These are phyloP conservation scores for Calidris pygmaea DNA, from an alignment of 2,113 vertebrate genomes.

Conservation along the genomic window DNA sequence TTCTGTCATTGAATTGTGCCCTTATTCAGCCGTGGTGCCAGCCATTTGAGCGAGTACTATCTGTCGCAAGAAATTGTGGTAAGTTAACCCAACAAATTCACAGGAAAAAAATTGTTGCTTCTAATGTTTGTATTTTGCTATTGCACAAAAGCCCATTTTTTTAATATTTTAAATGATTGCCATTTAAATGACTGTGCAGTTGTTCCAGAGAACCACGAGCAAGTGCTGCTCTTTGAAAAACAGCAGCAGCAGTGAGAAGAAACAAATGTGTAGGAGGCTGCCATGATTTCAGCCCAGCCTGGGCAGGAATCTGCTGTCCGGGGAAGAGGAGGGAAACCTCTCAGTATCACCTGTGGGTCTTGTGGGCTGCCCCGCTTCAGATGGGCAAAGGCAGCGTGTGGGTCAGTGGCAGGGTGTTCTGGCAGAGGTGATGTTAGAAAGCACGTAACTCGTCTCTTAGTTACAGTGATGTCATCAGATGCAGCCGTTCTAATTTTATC, in stretches of 20 bases:
- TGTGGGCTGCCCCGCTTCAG: neutral
- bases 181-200: neutral
- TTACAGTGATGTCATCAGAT: neutral
- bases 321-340: fast-evolving
- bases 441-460: neutral
- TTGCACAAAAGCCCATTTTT: neutral
- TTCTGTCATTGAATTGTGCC: neutral
- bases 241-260: neutral
- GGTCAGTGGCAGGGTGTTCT: fast-evolving
- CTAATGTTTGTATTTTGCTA: neutral
- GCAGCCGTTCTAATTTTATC: neutral
- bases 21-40: neutral
- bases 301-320: neutral
- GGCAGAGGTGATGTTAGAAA: neutral
- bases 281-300: neutral
- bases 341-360: fast-evolving
- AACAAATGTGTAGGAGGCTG: fast-evolving
- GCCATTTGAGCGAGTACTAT: neutral
- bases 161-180: neutral
- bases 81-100: neutral
- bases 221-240: neutral
- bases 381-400: fast-evolving
- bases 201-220: neutral
- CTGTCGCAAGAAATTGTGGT: neutral
- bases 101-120: neutral